Conservation (phyloP, 2,797 vertebrate species). For the Cirrhinus molitorella region DNA sequence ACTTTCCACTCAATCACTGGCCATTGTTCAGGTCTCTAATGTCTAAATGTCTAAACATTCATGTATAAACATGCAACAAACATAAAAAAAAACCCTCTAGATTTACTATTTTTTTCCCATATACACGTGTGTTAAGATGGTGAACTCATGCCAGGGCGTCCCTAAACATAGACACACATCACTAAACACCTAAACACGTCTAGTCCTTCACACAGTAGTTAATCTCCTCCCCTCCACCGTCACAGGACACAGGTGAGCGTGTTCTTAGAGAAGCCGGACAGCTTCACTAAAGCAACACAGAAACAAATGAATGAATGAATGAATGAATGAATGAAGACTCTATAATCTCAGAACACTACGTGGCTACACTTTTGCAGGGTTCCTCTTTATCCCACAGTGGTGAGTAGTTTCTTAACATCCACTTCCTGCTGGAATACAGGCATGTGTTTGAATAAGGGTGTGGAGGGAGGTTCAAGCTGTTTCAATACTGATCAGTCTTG, state of each 20-base stretch:
- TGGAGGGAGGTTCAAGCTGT: conserved; percentile 62
- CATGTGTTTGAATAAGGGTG: conserved; percentile 28
- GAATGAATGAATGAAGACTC: conserved; percentile 5
- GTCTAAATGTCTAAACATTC: no score
- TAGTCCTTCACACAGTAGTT: conserved; percentile 6
- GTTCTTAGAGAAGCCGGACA: conserved; percentile 12
- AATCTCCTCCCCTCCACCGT: conserved; percentile 25
- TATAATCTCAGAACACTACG: background rate
- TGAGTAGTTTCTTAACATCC: conserved; percentile 33
- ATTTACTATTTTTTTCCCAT: no score
- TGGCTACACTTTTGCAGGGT: background rate
- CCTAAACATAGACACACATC: conserved; percentile 6
- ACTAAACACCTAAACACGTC: background rate
- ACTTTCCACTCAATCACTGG: background rate
- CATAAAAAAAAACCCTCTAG: no score
- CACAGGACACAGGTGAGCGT: conserved; percentile 8
- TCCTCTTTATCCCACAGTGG: conserved; percentile 10
- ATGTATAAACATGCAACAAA: no score
- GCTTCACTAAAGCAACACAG: conserved; percentile 16
- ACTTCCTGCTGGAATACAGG: conserved; percentile 67
- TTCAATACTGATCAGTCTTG: conserved; percentile 77
- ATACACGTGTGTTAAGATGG: no score
- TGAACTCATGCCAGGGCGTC: background rate
- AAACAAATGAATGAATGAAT: conserved; percentile 20
- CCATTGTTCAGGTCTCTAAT: background rate